Evolutionary conservation across 2,113 vertebrate species (phyloP).

Genomic region (Xiphorhynchus elegans): DNA sequence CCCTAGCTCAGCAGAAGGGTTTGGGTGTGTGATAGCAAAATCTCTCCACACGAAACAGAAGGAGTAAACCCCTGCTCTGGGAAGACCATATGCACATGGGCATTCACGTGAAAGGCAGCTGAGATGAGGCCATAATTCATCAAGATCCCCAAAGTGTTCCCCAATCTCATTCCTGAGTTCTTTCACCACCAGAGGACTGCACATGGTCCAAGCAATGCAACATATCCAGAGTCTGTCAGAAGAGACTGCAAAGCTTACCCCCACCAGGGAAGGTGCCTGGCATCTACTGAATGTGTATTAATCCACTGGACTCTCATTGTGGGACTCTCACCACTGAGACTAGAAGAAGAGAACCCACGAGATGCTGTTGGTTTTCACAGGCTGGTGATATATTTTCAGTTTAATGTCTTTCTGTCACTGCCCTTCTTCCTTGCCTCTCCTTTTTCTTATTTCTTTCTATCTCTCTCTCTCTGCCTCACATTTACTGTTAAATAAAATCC

Average conservation of each 20-base stretch:
- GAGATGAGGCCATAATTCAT: not conserved
- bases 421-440: not conserved
- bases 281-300: not conserved
- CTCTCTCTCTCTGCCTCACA: not conserved
- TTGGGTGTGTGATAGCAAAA: not conserved
- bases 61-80: not conserved
- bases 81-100: not conserved
- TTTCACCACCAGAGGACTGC: not conserved
- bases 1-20: not conserved
- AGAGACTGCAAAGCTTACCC: not conserved
- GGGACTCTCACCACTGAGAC: not conserved
- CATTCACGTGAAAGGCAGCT: not conserved
- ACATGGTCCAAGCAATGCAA: not conserved
- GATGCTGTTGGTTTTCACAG: not conserved
- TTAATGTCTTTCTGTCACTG: not conserved
- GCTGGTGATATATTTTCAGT: not conserved
- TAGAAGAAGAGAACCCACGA: not conserved
- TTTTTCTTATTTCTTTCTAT: not conserved
- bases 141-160: not conserved
- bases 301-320: not conserved
- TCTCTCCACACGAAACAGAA: not conserved
- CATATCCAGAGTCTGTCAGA: not conserved
- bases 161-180: not conserved
- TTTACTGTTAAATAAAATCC: not conserved
- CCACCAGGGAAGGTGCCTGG: not conserved